phyloP scores from a whole-genome alignment of 2,888 invertebrate genomes.

The Mechanitis messenoides region DNA sequence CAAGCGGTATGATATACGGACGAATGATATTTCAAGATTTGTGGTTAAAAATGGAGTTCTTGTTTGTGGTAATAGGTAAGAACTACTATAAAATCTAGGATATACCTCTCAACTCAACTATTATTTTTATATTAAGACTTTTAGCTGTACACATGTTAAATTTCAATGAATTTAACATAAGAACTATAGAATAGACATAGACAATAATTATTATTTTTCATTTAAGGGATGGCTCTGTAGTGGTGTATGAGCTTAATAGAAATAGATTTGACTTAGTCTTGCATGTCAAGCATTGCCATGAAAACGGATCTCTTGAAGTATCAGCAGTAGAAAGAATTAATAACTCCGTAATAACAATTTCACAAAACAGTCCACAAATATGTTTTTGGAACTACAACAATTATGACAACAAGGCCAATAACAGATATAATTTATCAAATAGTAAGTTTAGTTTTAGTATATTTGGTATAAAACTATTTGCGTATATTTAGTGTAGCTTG shows the following conservation, averaged over 20 bases:
- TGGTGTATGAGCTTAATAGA: constrained; percentile 42
- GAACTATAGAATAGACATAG: constrained; percentile 1
- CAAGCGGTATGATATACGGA: constrained; percentile 53
- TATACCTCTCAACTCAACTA: no score
- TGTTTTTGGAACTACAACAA: constrained; percentile 36
- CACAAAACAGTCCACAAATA: constrained; percentile 41
- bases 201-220: constrained; percentile 6
- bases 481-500: no score
- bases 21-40: constrained; percentile 69
- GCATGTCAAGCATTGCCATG: constrained; percentile 53
- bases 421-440: constrained; percentile 9
- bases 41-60: constrained; percentile 48
- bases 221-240: constrained; percentile 62
- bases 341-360: constrained; percentile 40
- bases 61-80: constrained; percentile 66
- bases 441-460: constrained; percentile 20
- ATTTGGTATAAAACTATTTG: no score
- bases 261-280: constrained; percentile 42
- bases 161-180: neutral
- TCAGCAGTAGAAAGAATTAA: constrained; percentile 54
- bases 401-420: constrained; percentile 19
- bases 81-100: neutral
- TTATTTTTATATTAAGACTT: no score
- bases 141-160: neutral
- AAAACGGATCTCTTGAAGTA: constrained; percentile 54